Evolutionary conservation across 2,888 invertebrate genomes (phyloP).

Genomic region (Phengaris arion): DNA sequence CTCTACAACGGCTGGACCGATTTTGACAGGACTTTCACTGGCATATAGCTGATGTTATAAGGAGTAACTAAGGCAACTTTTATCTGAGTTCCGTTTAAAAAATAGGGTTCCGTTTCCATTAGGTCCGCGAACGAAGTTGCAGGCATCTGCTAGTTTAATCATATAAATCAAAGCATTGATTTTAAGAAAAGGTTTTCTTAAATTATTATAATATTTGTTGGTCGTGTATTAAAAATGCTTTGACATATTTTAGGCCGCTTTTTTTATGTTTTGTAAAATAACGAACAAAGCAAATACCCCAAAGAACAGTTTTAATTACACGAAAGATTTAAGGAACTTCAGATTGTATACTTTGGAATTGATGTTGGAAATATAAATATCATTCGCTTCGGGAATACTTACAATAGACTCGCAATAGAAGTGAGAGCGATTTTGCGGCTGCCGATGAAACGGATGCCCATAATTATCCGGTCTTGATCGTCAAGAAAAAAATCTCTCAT

Average conservation of each 20-base stretch:
- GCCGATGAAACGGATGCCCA: constrained; percentile 56
- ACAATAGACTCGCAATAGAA: constrained; percentile 32
- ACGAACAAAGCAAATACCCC: background rate
- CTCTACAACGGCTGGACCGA: too few relatives aligned
- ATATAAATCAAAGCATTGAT: too few relatives aligned
- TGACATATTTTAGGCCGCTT: background rate
- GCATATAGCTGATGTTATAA: too few relatives aligned
- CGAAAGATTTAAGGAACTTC: background rate
- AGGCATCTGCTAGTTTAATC: too few relatives aligned
- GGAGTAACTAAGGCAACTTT: too few relatives aligned
- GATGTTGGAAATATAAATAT: constrained; percentile 10
- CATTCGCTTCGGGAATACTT: background rate
- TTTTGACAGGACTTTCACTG: too few relatives aligned
- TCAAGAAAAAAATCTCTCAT: constrained; percentile 39
- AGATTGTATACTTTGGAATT: background rate
- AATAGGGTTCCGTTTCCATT: too few relatives aligned
- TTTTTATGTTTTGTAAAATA: background rate
- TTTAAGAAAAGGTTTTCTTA: too few relatives aligned
- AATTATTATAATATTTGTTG: too few relatives aligned
- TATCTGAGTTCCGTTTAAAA: too few relatives aligned
- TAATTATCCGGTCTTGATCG: constrained; percentile 68
- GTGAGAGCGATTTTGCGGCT: constrained; percentile 36
- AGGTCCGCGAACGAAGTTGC: too few relatives aligned
- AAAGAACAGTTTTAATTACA: constrained; percentile 12
- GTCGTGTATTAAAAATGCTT: background rate